These are phyloP conservation scores for Phenganax marumi DNA, from an alignment of 92 coral and sea anemone genomes.

Conservation along the genomic window DNA sequence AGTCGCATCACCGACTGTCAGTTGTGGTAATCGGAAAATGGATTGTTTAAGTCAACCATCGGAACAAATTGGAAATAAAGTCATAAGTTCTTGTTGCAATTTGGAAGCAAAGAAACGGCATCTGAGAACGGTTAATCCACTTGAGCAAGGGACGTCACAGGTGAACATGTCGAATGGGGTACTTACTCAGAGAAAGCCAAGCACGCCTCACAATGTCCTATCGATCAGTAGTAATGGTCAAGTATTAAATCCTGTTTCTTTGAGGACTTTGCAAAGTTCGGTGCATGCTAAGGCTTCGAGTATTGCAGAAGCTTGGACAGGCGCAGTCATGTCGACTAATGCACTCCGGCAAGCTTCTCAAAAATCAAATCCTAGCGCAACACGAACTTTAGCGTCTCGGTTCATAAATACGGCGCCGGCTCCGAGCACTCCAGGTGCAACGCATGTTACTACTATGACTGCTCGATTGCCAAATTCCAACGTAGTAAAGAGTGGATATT, in stretches of 20 bases:
- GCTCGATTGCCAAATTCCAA: background rate
- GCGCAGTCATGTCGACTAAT: background rate
- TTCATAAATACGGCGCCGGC: background rate
- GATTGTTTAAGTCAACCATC: background rate
- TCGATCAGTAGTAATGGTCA: too few relatives aligned
- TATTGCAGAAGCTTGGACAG: background rate
- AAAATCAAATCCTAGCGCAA: background rate
- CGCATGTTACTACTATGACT: background rate
- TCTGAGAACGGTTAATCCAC: slow-evolving; percentile 17
- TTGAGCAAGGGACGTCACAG: background rate
- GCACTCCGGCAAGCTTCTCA: background rate
- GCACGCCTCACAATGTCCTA: too few relatives aligned
- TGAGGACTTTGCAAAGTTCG: too few relatives aligned
- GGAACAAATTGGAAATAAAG: background rate
- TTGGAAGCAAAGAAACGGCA: background rate
- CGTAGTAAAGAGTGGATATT: background rate
- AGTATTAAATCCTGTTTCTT: too few relatives aligned
- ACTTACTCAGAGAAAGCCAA: too few relatives aligned
- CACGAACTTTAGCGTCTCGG: too few relatives aligned
- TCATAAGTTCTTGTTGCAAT: slow-evolving; percentile 3
- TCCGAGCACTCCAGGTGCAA: background rate
- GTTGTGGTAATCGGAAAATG: background rate
- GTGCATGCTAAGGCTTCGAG: background rate
- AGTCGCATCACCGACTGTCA: background rate
- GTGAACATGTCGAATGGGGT: too few relatives aligned